Percentiles rank a stretch among this genome's conserved stretches.
Evolutionary conservation across 2,888 invertebrate species (phyloP).

Genomic region (Argyresthia goedartella): DNA sequence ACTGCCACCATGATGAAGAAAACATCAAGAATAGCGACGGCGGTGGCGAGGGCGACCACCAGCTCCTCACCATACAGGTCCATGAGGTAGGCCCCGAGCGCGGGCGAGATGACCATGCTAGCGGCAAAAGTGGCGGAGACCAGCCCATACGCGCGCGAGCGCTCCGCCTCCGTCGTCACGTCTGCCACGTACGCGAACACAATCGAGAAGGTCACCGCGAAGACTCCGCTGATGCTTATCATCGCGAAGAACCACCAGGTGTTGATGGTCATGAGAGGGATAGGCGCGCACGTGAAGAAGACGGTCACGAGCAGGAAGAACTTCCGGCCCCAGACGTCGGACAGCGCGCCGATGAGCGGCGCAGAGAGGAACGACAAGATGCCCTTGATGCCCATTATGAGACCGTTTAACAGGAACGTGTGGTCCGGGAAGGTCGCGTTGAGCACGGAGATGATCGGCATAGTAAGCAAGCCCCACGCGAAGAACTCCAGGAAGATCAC

Average conservation of each 20-base stretch:
- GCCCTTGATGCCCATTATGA: conserved; percentile 99
- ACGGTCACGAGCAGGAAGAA: conserved; percentile 97
- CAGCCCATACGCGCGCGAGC: conserved; percentile 95
- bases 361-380: conserved; percentile 97
- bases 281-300: conserved; percentile 98
- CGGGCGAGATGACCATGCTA: conserved; percentile 98
- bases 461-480: conserved; percentile 98
- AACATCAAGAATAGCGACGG: conserved; percentile 95
- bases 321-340: conserved; percentile 99
- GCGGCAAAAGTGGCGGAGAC: conserved; percentile 99
- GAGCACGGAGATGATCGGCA: conserved; percentile 95
- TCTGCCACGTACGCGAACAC: conserved; percentile 99
- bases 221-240: conserved; percentile 98
- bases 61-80: conserved; percentile 86
- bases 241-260: conserved; percentile 99
- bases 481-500: conserved; percentile 99
- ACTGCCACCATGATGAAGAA: conserved; percentile 98
- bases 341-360: conserved; percentile 96
- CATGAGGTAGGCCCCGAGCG: conserved; percentile 92
- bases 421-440: conserved; percentile 99
- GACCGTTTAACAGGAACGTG: conserved; percentile 99
- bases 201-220: conserved; percentile 99
- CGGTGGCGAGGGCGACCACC: conserved; percentile 95
- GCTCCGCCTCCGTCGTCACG: conserved; percentile 96
- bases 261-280: conserved; percentile 98